Base-by-base conservation (phyloP, 2,888 invertebrate species). In the Parascotia fuliginaria region DNA sequence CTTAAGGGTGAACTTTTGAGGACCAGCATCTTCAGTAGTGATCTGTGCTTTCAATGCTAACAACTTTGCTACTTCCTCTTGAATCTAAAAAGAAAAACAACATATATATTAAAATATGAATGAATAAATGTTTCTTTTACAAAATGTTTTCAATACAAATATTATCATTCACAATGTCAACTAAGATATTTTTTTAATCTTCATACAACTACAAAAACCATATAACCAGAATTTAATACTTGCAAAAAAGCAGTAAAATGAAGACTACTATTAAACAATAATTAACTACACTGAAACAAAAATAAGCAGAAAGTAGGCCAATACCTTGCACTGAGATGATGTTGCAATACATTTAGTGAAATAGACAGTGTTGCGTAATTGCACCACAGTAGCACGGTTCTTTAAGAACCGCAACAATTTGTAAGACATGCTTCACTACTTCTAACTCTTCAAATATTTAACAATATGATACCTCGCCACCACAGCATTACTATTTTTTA, bases 1-100 rank as follows among this genome's bases (percentile, higher is more conserved):
- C 89, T 98, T 98, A 43, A 98, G 95, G 0, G 94, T 94, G 77
- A 97, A 96, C 85, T 97, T 98, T 67, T 96, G 95, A n/a, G 92
- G 91, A 4, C 87, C 88, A 0, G 79, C 87, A 81, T 95, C 95
- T 70, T 93, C 93, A 36, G 89, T 85, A 0, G 86, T 90, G 1
- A 97, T 81, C 73, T 96, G 95, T 1, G 95, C 94, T 91, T 98
- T 98, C 32, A 98, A 83, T 43, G 95, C 95, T 60, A 97, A 84
- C 42, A 98, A 91, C 77, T 96, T 97, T 0, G 95, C 93, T 28
- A 98, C 96, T 87, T 97, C 97, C 77, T 96, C 95, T 83, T 95
- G 94, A 68, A 98, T 96, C 98, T 98, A 53, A 89, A 60, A 79
- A 54, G 2, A 44, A 48, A 48, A 40, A 29, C 9, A 37, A 22